Percentiles rank a stretch among this genome's conserved stretches.
These are phyloP conservation scores for Nycteola revayana DNA, from an alignment of 2,888 invertebrate genomes.

Conservation along the genomic window DNA sequence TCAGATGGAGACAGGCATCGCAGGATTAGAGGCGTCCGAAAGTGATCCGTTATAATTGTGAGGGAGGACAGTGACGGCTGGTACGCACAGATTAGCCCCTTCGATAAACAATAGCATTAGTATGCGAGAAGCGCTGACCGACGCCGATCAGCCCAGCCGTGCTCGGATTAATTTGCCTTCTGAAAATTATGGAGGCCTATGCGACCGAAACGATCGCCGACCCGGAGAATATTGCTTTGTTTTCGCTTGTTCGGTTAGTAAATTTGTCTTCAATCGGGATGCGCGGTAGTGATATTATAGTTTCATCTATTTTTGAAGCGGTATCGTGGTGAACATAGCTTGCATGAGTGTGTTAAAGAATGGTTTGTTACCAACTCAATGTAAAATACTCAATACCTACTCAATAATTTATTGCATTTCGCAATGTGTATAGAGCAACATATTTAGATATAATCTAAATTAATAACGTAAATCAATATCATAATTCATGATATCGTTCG, in stretches of 20 bases:
- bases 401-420: too few relatives aligned
- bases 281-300: constrained; percentile 16
- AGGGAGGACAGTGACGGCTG: constrained; percentile 79
- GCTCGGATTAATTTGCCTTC: constrained; percentile 80
- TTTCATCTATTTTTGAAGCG: constrained; percentile 10
- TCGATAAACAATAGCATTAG: constrained; percentile 82
- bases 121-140: constrained; percentile 80
- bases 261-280: constrained; percentile 42
- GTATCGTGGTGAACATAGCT: constrained; percentile 20
- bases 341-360: not conserved
- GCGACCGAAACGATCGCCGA: constrained; percentile 56
- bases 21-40: constrained; percentile 71
- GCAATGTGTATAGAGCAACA: not conserved
- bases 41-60: constrained; percentile 79
- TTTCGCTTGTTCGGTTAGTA: constrained; percentile 48
- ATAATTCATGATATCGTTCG: too few relatives aligned
- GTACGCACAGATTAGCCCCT: constrained; percentile 80
- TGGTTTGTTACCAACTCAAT: too few relatives aligned
- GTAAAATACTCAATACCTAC: too few relatives aligned
- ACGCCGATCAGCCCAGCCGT: constrained; percentile 74
- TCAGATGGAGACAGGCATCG: constrained; percentile 39
- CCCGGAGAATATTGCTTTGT: constrained; percentile 66
- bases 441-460: not conserved
- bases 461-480: not conserved
- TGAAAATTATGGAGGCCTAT: constrained; percentile 72